Evolutionary conservation across 2,888 invertebrate genomes (phyloP), one percentile per base, ranked within the genome.

Genomic region (Acleris cristana): DNA sequence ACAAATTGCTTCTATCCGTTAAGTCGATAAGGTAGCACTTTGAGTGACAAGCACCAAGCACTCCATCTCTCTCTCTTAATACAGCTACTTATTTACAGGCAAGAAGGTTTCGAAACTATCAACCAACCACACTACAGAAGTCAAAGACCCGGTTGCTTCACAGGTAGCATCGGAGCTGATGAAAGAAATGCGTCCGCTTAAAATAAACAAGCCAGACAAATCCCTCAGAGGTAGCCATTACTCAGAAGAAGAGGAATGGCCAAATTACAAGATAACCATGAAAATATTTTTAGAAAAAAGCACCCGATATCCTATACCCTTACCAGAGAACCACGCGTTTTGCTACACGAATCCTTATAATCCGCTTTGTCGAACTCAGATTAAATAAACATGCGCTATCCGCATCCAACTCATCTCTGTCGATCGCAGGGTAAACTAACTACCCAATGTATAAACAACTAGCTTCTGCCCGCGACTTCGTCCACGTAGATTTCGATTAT

Each of bases 291-390:
- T 87, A 63, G 74, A 70, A n/a, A 70, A 75, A 2, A 88, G 88
- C 70, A 78, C 83, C 2, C 80, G 78, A 63, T 77, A 80, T 19
- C 78, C 80, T 2, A 49, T 86, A 52, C 88, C 88, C 0, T 72
- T 84, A 34, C 79, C 87, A 10, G 83, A 81, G 76, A 88, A 88
- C 65, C 81, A 88, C 66, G 82, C 79, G 0, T 85, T 83, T 73
- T 88, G 88, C 70, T 81, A 77, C 68, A 78, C 77, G 6, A 78
- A 86, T 51, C 88, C 88, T 10, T 70, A 75, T 4, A 88, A 74
- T 70, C 63, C 77, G 0, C 72, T 88, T 2, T 88, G 88, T 73
- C 76, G 83, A 40, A 48, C 57, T 58, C 19, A 45, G 10, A 58
- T 58, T 23, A 45, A 19, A 45, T 58, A 19, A 56, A 56, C 44